Evolutionary conservation across 1,140 invertebrate genomes (phyloP).

Genomic region (Caerostris darwini): DNA sequence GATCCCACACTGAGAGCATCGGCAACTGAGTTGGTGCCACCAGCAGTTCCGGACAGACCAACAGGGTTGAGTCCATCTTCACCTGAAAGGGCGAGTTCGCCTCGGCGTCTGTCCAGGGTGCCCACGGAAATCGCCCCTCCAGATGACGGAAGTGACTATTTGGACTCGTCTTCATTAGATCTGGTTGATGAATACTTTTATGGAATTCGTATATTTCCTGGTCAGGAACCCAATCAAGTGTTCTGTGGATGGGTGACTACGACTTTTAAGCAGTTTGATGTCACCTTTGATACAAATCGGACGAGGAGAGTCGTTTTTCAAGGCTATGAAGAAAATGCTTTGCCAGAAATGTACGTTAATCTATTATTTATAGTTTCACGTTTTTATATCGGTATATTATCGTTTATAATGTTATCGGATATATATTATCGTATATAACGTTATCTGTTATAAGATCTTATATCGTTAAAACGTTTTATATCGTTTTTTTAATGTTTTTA

Average conservation of each 20-base stretch:
- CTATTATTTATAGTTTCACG: not conserved
- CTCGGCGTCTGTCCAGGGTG: conserved; percentile 27
- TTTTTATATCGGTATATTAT: not conserved
- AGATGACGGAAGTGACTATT: conserved; percentile 87
- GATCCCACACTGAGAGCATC: conserved; percentile 59
- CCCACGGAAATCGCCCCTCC: conserved; percentile 61
- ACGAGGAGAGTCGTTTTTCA: conserved; percentile 93
- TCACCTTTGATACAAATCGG: conserved; percentile 91
- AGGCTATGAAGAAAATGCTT: conserved; percentile 82
- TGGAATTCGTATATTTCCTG: conserved; percentile 90
- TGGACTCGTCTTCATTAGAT: conserved; percentile 92
- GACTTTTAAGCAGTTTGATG: conserved; percentile 87
- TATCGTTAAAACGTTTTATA: no score
- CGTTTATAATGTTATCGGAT: not conserved
- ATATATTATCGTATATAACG: not conserved
- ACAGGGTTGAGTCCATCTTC: conserved; percentile 8
- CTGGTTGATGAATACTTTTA: conserved; percentile 99
- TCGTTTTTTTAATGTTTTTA: no score
- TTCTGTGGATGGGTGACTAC: conserved; percentile 99
- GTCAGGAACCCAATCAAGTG: conserved; percentile 97
- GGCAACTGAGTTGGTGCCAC: conserved; percentile 83
- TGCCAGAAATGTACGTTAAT: conserved; percentile 82
- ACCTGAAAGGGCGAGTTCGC: conserved; percentile 44
- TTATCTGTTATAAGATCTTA: no score
- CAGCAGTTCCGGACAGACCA: conserved; percentile 86